Evolutionary conservation across 2,888 invertebrate genomes (phyloP).

Genomic region (Terebella lapidaria): DNA sequence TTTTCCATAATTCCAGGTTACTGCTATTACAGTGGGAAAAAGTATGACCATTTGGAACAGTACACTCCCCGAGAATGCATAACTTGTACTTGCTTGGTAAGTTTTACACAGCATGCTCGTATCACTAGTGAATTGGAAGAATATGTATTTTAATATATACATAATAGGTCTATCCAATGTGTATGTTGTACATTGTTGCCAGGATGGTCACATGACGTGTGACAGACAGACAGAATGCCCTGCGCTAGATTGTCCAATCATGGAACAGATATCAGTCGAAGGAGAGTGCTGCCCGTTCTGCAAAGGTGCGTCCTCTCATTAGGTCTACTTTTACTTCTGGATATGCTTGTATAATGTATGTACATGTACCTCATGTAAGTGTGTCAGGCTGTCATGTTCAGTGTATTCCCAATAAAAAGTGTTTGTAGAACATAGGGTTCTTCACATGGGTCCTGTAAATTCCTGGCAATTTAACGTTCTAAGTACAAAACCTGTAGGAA

Average conservation of each 20-base stretch:
- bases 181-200: background rate
- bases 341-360: no score
- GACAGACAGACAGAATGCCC: background rate
- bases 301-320: no score
- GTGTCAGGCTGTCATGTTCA: no score
- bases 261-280: background rate
- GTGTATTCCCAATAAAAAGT: no score
- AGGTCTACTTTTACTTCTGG: no score
- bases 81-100: constrained; percentile 68
- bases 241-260: background rate
- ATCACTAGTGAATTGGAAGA: background rate
- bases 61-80: constrained; percentile 69
- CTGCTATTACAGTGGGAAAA: constrained; percentile 56
- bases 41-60: constrained; percentile 71
- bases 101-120: constrained; percentile 56
- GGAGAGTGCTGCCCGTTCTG: background rate
- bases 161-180: no score
- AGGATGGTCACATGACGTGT: background rate
- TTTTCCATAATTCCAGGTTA: no score
- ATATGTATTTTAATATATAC: background rate
- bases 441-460: no score
- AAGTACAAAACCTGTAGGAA: no score
- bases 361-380: no score
- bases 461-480: no score
- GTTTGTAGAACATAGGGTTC: no score